phyloP scores from a whole-genome alignment of 1,140 invertebrate species.

The Neelides sp. region DNA sequence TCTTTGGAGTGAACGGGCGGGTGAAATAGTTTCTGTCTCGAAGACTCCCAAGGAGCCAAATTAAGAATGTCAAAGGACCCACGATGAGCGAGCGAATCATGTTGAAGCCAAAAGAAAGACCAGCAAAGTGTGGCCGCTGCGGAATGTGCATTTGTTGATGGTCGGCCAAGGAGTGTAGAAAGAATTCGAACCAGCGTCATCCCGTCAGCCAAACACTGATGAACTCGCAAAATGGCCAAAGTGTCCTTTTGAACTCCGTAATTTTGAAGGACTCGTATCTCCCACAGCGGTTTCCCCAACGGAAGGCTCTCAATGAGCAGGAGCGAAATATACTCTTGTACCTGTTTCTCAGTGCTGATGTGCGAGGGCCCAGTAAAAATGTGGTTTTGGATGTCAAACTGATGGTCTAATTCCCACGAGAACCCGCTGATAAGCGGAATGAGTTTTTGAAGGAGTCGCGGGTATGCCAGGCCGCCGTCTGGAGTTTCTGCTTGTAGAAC shows the following conservation, averaged over 20 bases:
- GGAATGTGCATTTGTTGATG: conserved; percentile 35
- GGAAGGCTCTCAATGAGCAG: conserved; percentile 38
- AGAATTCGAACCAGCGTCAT: conserved; percentile 42
- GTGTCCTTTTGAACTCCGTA: conserved; percentile 39
- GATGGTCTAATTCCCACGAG: conserved; percentile 41
- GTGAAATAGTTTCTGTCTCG: conserved; percentile 30
- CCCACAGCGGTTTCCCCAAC: conserved; percentile 42
- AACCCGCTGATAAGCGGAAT: conserved; percentile 37
- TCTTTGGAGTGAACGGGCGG: conserved; percentile 13
- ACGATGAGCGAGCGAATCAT: conserved; percentile 40
- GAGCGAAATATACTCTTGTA: conserved; percentile 38
- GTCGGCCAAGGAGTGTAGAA: conserved; percentile 41
- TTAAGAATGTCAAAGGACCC: conserved; percentile 42
- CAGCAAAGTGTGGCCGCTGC: conserved; percentile 38
- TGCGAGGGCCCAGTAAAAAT: conserved; percentile 37
- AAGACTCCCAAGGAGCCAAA: conserved; percentile 36
- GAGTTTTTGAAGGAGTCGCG: conserved; percentile 40
- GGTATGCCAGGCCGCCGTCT: conserved; percentile 37
- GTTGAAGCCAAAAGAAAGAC: conserved; percentile 37
- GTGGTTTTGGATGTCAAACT: conserved; percentile 44
- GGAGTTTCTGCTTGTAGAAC: conserved; percentile 38
- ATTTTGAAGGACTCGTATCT: conserved; percentile 42
- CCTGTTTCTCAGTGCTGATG: conserved; percentile 33
- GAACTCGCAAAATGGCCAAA: conserved; percentile 42
- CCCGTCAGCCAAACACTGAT: conserved; percentile 47